Base-by-base conservation (phyloP, 2,113 vertebrate genomes). In the Cinclus cinclus region DNA sequence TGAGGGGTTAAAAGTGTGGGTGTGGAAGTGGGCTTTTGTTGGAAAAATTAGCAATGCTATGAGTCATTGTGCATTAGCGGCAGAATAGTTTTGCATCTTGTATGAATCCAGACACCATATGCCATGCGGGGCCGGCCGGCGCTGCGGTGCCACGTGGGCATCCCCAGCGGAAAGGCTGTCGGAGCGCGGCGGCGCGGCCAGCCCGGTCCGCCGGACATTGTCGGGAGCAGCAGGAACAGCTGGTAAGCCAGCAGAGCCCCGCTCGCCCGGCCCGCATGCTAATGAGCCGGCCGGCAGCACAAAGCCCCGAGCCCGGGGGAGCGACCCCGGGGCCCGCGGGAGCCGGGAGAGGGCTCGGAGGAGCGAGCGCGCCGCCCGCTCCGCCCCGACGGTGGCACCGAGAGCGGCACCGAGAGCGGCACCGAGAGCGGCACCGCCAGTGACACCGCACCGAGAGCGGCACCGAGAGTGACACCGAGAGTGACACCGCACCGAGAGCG, bases 91-190 rank as follows among this genome's bases (percentile, higher is more conserved):
- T 98, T 99, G 99, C 99, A 99, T 99, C 98, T 99, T 98, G 99
- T 98, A 99, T 98, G 98, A 99, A 99, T 98, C 98, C 99, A 99
- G 99, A 99, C 99, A 98, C 99, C 99, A 99, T 99, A 99, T 99
- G 99, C 99, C 99, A 99, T 98, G 98, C 99, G 99, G 98, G 98
- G 98, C 98, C 98, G 96, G 97, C 98, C 98, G 98, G 98, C 98
- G 98, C 98, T 98, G 98, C 97, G 97, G 97, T 98, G 98, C 98
- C 98, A 98, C 98, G 98, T 98, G 98, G 98, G 98, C 98, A 99
- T 98, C 96, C 98, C 98, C 98, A 98, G 98, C 76, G 97, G 98
- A 98, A 98, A 96, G 98, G 96, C 98, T 97, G 98, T 96, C 97
- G 97, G 97, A 83, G 98, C 95, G 95, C 98, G 98, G 98, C 98